Conservation (phyloP, 2,888 invertebrate species). For the Allacma fusca region DNA sequence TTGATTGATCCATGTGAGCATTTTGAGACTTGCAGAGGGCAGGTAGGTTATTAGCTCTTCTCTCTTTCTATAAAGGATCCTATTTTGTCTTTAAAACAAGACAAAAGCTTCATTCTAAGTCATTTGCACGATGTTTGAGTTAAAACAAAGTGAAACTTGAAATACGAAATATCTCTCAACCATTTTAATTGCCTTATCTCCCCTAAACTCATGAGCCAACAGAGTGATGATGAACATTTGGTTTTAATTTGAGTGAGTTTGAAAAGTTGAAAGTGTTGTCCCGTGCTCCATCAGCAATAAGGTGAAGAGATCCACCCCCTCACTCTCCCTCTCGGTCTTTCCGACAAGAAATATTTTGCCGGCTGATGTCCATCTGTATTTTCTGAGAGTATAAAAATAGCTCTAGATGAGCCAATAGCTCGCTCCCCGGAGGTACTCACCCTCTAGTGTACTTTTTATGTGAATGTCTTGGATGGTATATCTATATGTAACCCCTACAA, state of each 20-base stretch:
- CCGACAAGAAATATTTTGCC: conserved; percentile 2
- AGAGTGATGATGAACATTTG: conserved; percentile 31
- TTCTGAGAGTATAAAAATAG: conserved; percentile 33
- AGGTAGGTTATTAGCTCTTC: not conserved
- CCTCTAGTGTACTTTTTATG: not conserved
- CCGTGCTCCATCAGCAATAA: not conserved
- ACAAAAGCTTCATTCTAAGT: not conserved
- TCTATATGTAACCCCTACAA: too few relatives aligned
- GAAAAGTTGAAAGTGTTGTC: not conserved
- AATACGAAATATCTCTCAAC: not conserved
- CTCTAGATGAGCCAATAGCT: not conserved
- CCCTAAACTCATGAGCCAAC: not conserved
- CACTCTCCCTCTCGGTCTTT: not conserved
- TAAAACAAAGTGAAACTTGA: not conserved
- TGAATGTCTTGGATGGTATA: not conserved
- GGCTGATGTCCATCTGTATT: conserved; percentile 39
- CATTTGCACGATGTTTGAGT: not conserved
- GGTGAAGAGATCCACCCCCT: not conserved
- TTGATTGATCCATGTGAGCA: not conserved
- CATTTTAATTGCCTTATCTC: conserved; percentile 7
- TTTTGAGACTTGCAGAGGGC: not conserved
- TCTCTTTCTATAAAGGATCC: not conserved
- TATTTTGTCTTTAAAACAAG: not conserved
- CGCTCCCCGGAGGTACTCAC: not conserved
- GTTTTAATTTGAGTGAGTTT: conserved; percentile 24